Evolutionary conservation across 2,888 invertebrate species (phyloP), one percentile per base, ranked within the genome.

Genomic region (Erebia ligea): DNA sequence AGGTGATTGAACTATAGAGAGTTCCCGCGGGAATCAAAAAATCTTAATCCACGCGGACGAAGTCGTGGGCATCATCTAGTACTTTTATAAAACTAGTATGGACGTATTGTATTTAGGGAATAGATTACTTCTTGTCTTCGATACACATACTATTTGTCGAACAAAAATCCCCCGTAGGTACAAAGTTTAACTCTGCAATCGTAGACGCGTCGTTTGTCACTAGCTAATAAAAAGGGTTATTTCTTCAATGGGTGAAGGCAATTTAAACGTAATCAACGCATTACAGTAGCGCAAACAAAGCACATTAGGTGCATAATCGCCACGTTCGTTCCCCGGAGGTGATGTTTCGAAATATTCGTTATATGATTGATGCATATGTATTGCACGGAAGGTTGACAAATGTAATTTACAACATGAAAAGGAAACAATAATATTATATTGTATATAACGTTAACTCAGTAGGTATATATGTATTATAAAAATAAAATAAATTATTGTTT

Each of bases 241-340:
- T 79, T 79, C 76, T 78, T 76, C 78, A 83, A 83, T 82, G 79
- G 84, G 80, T 77, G 79, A 82, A 82, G 77, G 81, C 87, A 89
- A 89, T 89, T 87, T 88, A 85, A 89, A 87, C 67, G 86, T 86
- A 87, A 90, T 89, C 86, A 86, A 76, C 70, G 78, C 68, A 71
- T 82, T 83, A 80, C 59, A 73, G 77, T 78, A 75, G 75, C 78
- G 80, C 82, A 81, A 82, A 87, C 82, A 85, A 84, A 86, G 82
- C 76, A 76, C 85, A 85, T 84, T 87, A 85, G 75, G 67, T 83
- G 82, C 82, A 81, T 84, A 85, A 84, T 85, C 79, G 81, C 84
- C 84, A 85, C 84, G 83, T 82, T 69, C 68, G 75, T 63, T 67
- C 76, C 75, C 79, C 81, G 82, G 83, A 85, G 85, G 81, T 81